A percentile compares a stretch with the other conserved stretches of the same genome.
phyloP scores from a whole-genome alignment of 2,113 vertebrate species.

The Garra rufa region DNA sequence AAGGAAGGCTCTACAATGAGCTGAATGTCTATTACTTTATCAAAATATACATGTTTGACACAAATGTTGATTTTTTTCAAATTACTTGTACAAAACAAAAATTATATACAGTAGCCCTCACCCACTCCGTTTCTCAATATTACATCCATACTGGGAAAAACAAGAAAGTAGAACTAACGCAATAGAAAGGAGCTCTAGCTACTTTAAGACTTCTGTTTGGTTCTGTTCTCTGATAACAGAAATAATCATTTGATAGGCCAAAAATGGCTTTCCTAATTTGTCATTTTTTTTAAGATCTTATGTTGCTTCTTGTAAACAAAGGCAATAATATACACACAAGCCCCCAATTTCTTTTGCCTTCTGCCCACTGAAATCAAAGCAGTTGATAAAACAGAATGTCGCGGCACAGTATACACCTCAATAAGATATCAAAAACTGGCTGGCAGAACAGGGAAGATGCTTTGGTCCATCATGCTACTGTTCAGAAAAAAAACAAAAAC shows the following conservation, averaged over 20 bases:
- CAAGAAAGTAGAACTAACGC: not conserved
- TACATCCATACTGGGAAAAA: conserved; percentile 14
- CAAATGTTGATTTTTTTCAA: conserved; percentile 17
- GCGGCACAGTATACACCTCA: not conserved
- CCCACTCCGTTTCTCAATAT: conserved; percentile 45
- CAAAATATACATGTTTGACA: conserved; percentile 63
- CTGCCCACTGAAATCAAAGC: conserved; percentile 8
- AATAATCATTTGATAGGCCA: not conserved
- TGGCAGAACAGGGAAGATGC: conserved; percentile 29
- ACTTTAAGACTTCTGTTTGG: conserved; percentile 40
- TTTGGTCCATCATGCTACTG: conserved; percentile 36
- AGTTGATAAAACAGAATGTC: not conserved
- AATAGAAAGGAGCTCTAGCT: not conserved
- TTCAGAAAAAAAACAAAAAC: not conserved
- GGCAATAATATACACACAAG: conserved; percentile 3
- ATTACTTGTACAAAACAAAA: conserved; percentile 24
- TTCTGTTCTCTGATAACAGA: conserved; percentile 36
- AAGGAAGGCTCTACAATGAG: conserved; percentile 67
- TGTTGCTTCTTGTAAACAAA: conserved; percentile 2
- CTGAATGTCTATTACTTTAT: conserved; percentile 64
- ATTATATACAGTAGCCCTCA: conserved; percentile 77
- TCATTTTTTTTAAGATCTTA: not conserved
- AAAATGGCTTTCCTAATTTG: not conserved
- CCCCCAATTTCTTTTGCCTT: not conserved
- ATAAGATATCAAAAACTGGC: not conserved